phyloP scores from a whole-genome alignment of 1,140 invertebrate genomes.

The Caerostris darwini region DNA sequence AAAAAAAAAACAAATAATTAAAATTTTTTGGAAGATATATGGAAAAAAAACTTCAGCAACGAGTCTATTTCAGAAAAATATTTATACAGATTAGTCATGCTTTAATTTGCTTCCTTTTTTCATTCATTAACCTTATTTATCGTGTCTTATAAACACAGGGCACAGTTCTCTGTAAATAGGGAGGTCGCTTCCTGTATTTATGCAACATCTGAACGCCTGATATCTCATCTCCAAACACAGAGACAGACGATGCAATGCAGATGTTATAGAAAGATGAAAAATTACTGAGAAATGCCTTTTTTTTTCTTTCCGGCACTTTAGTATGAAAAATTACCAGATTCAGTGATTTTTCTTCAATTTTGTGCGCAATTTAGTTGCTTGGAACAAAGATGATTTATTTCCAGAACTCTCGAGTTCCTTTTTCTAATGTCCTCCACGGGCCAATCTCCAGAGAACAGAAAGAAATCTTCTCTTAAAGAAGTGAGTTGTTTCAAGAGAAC shows the following conservation, averaged over 20 bases:
- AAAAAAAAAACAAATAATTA: too few species aligned
- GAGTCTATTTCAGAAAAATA: too few species aligned
- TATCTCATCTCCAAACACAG: neutral
- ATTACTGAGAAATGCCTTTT: neutral
- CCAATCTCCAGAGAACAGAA: neutral
- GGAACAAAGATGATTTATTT: conserved; percentile 21
- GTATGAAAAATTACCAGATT: conserved; percentile 4
- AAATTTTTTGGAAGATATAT: too few species aligned
- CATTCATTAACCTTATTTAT: too few species aligned
- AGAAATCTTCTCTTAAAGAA: neutral
- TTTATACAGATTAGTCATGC: too few species aligned
- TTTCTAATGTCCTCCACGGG: neutral
- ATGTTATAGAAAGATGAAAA: neutral
- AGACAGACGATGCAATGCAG: neutral
- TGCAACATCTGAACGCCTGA: neutral
- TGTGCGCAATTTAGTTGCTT: conserved; percentile 27
- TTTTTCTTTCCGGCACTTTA: neutral
- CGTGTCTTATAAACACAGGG: too few species aligned
- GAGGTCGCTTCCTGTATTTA: neutral
- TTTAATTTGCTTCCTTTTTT: too few species aligned
- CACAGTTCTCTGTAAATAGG: too few species aligned
- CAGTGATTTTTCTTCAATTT: conserved; percentile 34
- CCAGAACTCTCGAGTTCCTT: neutral
- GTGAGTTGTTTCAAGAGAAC: neutral
- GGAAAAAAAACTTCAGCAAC: too few species aligned